Conservation (phyloP, 2,797 vertebrate species). For the Paramormyrops hopkinsi region DNA sequence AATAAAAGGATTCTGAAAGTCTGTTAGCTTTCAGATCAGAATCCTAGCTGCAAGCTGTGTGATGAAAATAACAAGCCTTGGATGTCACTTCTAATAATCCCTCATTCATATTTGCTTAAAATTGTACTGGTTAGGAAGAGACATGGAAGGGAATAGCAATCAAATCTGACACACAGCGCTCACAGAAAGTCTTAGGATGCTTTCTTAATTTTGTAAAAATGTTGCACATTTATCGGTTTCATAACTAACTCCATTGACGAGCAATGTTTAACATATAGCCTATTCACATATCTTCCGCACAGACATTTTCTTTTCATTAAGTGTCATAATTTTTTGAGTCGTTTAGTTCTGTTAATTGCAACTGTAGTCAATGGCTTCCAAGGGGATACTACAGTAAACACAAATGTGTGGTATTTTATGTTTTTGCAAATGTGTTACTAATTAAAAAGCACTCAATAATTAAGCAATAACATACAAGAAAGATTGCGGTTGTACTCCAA, state of each 20-base stretch:
- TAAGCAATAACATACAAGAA: not conserved
- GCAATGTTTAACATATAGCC: not conserved
- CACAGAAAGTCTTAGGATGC: not conserved
- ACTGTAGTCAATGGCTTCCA: not conserved
- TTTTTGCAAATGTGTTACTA: not conserved
- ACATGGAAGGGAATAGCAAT: not conserved
- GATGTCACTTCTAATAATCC: not conserved
- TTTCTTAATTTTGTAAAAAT: not conserved
- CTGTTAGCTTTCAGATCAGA: not conserved
- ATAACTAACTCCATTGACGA: not conserved
- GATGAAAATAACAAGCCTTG: not conserved
- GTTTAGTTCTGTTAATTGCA: not conserved
- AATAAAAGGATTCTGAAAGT: conserved; percentile 13
- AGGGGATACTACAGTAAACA: not conserved
- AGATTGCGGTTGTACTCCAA: not conserved
- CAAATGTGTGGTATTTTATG: not conserved
- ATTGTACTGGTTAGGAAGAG: not conserved
- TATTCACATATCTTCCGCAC: not conserved
- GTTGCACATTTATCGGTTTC: not conserved
- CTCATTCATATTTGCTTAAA: not conserved
- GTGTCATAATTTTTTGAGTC: not conserved
- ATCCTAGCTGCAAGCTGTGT: not conserved
- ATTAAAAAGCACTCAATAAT: not conserved
- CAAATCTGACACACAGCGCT: not conserved
- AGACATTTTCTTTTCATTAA: not conserved